Conservation (phyloP, 2,888 invertebrate species). For the Cerceris rybyensis region DNA sequence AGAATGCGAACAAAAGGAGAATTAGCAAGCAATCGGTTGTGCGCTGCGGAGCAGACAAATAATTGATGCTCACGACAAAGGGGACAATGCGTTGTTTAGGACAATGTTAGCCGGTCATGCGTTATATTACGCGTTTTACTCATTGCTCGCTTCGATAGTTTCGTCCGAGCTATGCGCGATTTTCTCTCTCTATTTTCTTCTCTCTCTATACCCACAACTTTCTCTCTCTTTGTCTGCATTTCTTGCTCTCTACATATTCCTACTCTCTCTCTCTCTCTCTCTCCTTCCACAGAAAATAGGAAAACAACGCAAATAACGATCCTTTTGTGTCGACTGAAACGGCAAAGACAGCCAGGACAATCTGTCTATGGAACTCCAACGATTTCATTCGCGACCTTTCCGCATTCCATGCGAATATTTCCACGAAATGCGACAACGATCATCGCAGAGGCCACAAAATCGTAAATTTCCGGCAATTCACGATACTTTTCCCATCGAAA, state of each 20-base stretch:
- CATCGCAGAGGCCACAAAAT: neutral
- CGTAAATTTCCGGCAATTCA: neutral
- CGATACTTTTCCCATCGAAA: neutral
- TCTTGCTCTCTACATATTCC: no score
- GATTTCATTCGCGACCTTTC: no score
- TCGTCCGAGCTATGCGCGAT: neutral
- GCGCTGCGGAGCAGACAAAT: constrained; percentile 43
- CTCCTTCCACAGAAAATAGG: neutral
- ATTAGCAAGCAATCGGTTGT: constrained; percentile 53
- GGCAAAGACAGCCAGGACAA: neutral
- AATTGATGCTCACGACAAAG: constrained; percentile 58
- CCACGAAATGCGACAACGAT: no score
- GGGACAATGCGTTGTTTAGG: constrained; percentile 69
- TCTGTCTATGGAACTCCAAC: neutral
- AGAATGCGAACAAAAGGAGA: constrained; percentile 54
- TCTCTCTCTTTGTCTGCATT: no score
- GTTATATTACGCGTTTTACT: constrained; percentile 52
- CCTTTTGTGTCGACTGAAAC: neutral
- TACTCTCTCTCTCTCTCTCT: no score
- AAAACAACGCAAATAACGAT: neutral
- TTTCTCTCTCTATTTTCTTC: no score
- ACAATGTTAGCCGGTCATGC: constrained; percentile 54
- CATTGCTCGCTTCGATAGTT: constrained; percentile 38
- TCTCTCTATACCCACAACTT: no score
- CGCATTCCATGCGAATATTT: no score